Evolutionary conservation across 1,140 invertebrate species (phyloP).

Genomic region (Drosophila dunni): DNA sequence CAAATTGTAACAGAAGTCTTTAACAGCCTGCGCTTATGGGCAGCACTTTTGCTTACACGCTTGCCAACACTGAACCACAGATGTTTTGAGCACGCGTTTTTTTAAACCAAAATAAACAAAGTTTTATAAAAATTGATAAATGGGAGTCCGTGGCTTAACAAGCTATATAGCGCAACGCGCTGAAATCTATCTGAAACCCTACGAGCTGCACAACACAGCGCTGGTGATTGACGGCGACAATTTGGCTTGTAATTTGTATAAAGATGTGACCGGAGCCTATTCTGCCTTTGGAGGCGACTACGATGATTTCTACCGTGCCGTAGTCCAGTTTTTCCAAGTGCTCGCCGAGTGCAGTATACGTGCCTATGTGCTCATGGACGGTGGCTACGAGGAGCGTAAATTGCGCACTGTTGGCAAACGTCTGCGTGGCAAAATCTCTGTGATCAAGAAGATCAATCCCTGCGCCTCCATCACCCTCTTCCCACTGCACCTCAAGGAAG

Average conservation of each 20-base stretch:
- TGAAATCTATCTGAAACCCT: slow-evolving; percentile 87
- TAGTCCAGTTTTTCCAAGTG: slow-evolving; percentile 89
- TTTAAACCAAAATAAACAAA: slow-evolving; percentile 49
- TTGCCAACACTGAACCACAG: slow-evolving; percentile 33
- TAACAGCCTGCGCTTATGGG: slow-evolving; percentile 11
- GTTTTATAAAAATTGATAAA: slow-evolving; percentile 69
- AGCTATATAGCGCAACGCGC: slow-evolving; percentile 90
- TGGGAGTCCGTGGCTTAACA: slow-evolving; percentile 93
- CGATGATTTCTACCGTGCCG: slow-evolving; percentile 88
- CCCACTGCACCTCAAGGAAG: slow-evolving; percentile 89
- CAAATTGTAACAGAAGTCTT: background rate
- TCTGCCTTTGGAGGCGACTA: slow-evolving; percentile 95
- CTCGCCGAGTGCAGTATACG: slow-evolving; percentile 89
- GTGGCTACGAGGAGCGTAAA: slow-evolving; percentile 91
- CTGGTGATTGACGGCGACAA: slow-evolving; percentile 94
- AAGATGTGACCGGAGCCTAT: slow-evolving; percentile 86
- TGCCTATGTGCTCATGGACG: slow-evolving; percentile 93
- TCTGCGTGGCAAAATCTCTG: slow-evolving; percentile 87
- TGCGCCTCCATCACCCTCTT: slow-evolving; percentile 86
- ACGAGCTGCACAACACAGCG: slow-evolving; percentile 88
- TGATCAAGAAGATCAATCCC: slow-evolving; percentile 85
- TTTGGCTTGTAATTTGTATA: slow-evolving; percentile 90
- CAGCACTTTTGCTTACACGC: slow-evolving; percentile 6
- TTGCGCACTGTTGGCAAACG: slow-evolving; percentile 89
- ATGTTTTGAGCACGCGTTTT: slow-evolving; percentile 52